A percentile compares a stretch with the other conserved stretches of the same genome.
Evolutionary conservation across 2,113 vertebrate genomes (phyloP).

Genomic region (Megaleporinus macrocephalus): DNA sequence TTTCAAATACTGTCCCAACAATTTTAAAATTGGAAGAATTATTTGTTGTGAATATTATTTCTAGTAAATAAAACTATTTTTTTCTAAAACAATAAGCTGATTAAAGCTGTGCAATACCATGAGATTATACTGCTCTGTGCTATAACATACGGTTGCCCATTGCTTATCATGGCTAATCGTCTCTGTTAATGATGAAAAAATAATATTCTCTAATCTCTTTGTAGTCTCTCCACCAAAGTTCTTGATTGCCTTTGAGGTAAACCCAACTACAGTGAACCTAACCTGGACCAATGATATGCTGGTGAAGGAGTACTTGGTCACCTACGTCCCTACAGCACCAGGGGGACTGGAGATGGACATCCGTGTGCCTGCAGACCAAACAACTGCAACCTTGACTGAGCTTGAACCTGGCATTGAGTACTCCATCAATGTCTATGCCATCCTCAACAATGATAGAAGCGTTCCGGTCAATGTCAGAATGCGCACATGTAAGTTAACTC

Average conservation of each 20-base stretch:
- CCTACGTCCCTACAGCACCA: constrained; percentile 83
- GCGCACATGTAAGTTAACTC: constrained; percentile 83
- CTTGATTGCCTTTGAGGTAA: constrained; percentile 84
- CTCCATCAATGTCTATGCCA: constrained; percentile 89
- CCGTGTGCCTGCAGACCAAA: constrained; percentile 85
- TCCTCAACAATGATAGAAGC: constrained; percentile 90
- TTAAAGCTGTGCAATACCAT: too few species aligned
- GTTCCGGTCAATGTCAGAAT: constrained; percentile 90
- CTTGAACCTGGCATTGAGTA: constrained; percentile 94
- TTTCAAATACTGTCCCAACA: too few species aligned
- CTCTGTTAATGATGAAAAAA: too few species aligned
- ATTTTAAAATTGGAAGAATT: too few species aligned
- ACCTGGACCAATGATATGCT: constrained; percentile 90
- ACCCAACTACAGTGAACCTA: constrained; percentile 85
- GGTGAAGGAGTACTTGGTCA: constrained; percentile 87
- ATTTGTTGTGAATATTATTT: too few species aligned
- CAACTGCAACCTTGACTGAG: constrained; percentile 81
- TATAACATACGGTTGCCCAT: too few species aligned
- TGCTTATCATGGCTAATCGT: too few species aligned
- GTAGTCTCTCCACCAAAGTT: constrained; percentile 91
- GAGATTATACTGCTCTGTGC: too few species aligned
- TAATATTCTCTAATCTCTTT: constrained; percentile 10
- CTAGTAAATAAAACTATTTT: too few species aligned
- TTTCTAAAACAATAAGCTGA: too few species aligned
- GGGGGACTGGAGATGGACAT: constrained; percentile 87